Evolutionary conservation across 2,888 invertebrate species (phyloP).

Genomic region (Pterostichus madidus): DNA sequence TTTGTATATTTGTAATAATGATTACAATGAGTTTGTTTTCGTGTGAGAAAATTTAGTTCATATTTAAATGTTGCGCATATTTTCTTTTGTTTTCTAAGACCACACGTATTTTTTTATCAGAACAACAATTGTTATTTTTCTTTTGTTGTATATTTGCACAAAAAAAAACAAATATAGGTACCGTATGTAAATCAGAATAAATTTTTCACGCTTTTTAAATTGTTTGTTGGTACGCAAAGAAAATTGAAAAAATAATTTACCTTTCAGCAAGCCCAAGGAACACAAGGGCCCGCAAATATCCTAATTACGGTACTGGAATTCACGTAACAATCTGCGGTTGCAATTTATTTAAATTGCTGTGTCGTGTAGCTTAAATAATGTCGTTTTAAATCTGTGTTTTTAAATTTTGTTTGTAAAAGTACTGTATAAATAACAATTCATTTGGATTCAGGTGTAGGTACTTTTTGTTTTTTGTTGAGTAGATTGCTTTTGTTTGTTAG

Average conservation of each 20-base stretch:
- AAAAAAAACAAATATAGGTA: slow-evolving; percentile 38
- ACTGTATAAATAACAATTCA: slow-evolving; percentile 2
- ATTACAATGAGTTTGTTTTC: too few species aligned
- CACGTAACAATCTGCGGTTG: slow-evolving; percentile 53
- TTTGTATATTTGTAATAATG: too few species aligned
- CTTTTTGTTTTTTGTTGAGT: slow-evolving; percentile 20
- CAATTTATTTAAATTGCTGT: slow-evolving; percentile 10
- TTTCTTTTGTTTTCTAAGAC: too few species aligned
- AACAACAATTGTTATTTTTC: neutral
- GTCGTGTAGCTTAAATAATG: slow-evolving; percentile 22
- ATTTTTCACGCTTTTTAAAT: neutral
- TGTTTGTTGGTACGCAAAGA: neutral
- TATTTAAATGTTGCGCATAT: too few species aligned
- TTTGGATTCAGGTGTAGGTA: slow-evolving; percentile 17
- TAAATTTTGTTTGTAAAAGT: neutral
- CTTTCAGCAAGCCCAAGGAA: slow-evolving; percentile 51
- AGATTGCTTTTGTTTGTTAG: slow-evolving; percentile 24
- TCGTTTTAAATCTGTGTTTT: slow-evolving; percentile 17
- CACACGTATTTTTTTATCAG: neutral
- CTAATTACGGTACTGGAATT: slow-evolving; percentile 63
- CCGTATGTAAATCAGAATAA: slow-evolving; percentile 5
- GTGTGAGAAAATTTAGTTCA: too few species aligned
- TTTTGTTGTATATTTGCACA: slow-evolving; percentile 34
- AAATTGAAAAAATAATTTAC: slow-evolving; percentile 31
- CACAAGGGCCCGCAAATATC: slow-evolving; percentile 50